phyloP scores from a whole-genome alignment of 2,888 invertebrate genomes.

The Tetranychus truncatus region DNA sequence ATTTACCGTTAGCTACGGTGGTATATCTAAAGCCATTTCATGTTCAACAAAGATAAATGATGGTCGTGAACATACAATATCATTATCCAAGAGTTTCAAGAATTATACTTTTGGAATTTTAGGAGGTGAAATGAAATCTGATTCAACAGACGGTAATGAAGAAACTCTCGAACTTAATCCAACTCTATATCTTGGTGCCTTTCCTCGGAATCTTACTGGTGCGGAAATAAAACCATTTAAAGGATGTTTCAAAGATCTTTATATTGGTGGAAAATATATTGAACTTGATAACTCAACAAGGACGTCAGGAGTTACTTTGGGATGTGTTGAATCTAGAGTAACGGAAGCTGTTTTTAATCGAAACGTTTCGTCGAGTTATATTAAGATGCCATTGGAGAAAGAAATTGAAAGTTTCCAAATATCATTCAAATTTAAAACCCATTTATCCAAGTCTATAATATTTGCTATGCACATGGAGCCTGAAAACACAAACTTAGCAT shows the following conservation, averaged over 20 bases:
- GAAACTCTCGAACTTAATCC: conserved; percentile 27
- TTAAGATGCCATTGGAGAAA: conserved; percentile 40
- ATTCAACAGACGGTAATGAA: neutral
- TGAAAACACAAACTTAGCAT: conserved; percentile 42
- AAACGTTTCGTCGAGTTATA: conserved; percentile 42
- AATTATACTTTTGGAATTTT: neutral
- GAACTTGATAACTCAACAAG: neutral
- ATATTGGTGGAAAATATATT: conserved; percentile 44
- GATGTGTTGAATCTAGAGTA: conserved; percentile 51
- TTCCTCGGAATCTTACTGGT: too few relatives aligned
- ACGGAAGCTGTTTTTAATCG: conserved; percentile 38
- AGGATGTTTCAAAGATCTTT: conserved; percentile 73
- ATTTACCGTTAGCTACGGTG: neutral
- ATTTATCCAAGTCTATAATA: conserved; percentile 54
- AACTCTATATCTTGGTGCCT: conserved; percentile 55
- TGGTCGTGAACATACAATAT: conserved; percentile 72
- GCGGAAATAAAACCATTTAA: too few relatives aligned
- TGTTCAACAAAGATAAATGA: conserved; percentile 49
- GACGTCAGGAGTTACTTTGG: conserved; percentile 31
- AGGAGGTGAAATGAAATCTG: neutral
- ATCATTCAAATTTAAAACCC: conserved; percentile 70
- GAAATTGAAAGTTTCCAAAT: conserved; percentile 44
- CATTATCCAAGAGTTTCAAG: conserved; percentile 44
- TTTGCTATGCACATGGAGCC: conserved; percentile 47
- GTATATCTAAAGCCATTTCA: neutral